Base-by-base conservation (phyloP, 2,113 vertebrate genomes). In the Miniopterus natalensis region DNA sequence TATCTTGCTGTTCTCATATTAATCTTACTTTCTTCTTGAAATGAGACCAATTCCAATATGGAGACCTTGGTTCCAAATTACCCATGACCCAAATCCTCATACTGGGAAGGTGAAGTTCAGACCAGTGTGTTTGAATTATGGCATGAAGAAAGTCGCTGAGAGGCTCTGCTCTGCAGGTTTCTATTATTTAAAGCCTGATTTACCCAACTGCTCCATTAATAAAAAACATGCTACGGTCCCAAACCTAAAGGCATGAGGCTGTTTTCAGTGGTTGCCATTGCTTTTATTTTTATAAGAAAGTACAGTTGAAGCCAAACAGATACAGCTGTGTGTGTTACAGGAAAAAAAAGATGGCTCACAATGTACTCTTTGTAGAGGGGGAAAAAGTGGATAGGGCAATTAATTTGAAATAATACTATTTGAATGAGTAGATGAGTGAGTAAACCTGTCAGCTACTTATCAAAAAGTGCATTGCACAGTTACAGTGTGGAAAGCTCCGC, bases 11-110 rank as follows among this genome's bases (percentile, higher is more conserved):
- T 61, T 70, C 31, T 77, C 78, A 88, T 65, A 96, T 75, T 92
- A 95, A 96, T 97, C 31, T 96, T 66, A 59, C 27, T 97, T 95
- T 79, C 80, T 84, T 94, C 57, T 49, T 97, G 96, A 84, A 96
- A 96, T 25, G 75, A 96, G 96, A 94, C 23, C 0, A 51, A 85
- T 90, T 96, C 53, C 57, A 92, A 15, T 25, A 66, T 6, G 61
- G 29, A 20, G 68, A 66, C 77, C 65, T 89, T 20, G 74, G 78
- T 23, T 84, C 96, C 66, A 65, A 97, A 97, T 92, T 97, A 97
- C 84, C 95, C 63, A 53, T 13, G 8, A 97, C 91, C 85, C 90
- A 97, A 93, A 71, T 84, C 88, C 96, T 96, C 95, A 89, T 47
- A 73, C 74, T 88, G 84, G 36, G n/a, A 92, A 87, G 97, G 94